phyloP scores from a whole-genome alignment of 1,140 invertebrate species.

The Octopus bimaculoides region DNA sequence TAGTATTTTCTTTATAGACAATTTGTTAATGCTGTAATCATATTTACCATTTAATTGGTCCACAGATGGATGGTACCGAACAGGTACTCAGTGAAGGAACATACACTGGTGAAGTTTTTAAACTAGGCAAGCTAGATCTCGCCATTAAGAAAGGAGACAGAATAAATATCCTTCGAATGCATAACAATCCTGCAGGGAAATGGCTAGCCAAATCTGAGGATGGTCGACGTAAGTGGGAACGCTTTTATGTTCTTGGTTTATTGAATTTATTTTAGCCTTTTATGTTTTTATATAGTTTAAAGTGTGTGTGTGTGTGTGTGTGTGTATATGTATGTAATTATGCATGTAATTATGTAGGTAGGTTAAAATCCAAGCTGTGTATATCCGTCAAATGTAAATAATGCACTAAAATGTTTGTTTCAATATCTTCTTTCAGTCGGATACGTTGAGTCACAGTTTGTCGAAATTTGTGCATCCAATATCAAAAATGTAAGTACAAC shows the following conservation, averaged over 20 bases:
- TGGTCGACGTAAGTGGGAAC: not conserved
- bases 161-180: not conserved
- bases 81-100: not conserved
- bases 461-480: not conserved
- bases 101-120: not conserved
- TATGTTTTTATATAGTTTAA: not conserved
- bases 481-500: slow-evolving; percentile 6
- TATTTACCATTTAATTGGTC: not conserved
- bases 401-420: not conserved
- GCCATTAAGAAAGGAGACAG: slow-evolving; percentile 5
- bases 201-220: not conserved
- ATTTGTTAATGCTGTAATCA: too few relatives aligned
- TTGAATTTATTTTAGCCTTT: not conserved
- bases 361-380: not conserved
- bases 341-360: not conserved
- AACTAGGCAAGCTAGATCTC: not conserved
- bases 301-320: not conserved
- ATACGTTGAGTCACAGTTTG: not conserved
- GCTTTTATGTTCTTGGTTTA: not conserved
- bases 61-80: slow-evolving; percentile 7
- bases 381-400: not conserved
- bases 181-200: not conserved
- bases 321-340: not conserved
- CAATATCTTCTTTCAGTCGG: not conserved
- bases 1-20: too few relatives aligned